Conservation (phyloP, 2,113 vertebrate species). For the Oryzias celebensis region DNA sequence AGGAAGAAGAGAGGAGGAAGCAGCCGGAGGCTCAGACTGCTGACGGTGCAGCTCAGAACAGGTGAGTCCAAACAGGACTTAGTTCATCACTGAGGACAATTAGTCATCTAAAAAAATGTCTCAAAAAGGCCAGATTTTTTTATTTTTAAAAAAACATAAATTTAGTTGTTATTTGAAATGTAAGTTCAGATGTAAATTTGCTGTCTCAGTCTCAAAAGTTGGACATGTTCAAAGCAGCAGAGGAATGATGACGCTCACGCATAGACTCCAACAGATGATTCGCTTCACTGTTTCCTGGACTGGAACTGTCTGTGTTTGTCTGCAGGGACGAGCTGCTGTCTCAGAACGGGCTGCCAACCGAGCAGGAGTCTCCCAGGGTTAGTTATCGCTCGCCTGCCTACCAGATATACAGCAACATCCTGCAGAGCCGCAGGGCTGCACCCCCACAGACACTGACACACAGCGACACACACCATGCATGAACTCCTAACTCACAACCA, state of each 20-base stretch:
- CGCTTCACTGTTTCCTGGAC: no score
- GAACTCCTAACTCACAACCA: no score
- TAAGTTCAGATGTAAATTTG: no score
- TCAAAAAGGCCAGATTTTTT: no score
- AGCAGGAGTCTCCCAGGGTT: conserved; percentile 97
- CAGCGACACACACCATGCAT: conserved; percentile 3
- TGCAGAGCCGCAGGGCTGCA: conserved; percentile 88
- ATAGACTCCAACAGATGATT: no score
- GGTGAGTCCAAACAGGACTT: conserved; percentile 25
- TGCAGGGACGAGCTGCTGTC: conserved; percentile 82
- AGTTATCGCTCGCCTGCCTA: conserved; percentile 98
- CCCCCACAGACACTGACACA: conserved; percentile 26
- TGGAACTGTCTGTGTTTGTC: not conserved
- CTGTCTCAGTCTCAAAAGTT: no score
- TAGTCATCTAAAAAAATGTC: no score
- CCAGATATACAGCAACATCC: conserved; percentile 92
- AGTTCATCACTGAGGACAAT: not conserved
- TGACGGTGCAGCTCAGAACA: conserved; percentile 41
- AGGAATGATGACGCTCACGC: no score
- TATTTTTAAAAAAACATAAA: no score
- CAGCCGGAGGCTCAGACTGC: conserved; percentile 78
- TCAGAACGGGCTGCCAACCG: conserved; percentile 90
- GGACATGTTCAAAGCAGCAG: no score
- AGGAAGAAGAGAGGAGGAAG: conserved; percentile 93
- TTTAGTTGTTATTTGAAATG: no score